Evolutionary conservation across 92 coral and sea anemone species (phyloP), one percentile per base, ranked within the genome.

Genomic region (Meandrina meandrites): DNA sequence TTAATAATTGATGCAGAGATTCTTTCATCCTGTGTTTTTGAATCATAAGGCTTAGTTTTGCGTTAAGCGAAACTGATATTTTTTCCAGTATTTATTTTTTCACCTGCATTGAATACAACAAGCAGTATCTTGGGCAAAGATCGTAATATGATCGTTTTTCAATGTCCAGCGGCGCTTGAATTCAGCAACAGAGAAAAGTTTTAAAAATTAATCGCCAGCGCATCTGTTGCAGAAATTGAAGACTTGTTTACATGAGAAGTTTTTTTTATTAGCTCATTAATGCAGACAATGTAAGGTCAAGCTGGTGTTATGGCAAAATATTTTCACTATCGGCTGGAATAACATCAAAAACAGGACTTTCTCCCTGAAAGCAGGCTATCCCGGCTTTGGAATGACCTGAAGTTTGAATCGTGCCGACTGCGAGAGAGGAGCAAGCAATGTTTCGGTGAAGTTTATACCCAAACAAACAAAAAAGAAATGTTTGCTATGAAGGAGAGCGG

Each of bases 201-300:
- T 76, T 75, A 85, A 85, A 85, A 85, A 85, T 85, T 85, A 76
- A 85, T 85, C 70, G 50, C 15, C 9, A 8, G 42, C n/a, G 81
- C 88, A 85, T 77, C 82, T 85, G 88, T 85, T 75, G 32, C 30
- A 62, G 76, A 48, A 45, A 76, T 76, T 76, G 75, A 40, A 30
- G 66, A 45, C 82, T 42, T 76, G 88, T 85, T 85, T 85, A 85
- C 88, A 60, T 30, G 75, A 48, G 36, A 76, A 28, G 8, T 30
- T 74, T 77, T 34, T 30, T 36, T 76, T 18, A 85, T 76, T 76
- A 85, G 75, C 88, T 85, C 88, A 77, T 58, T 85, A 85, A 85
- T 76, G 21, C 64, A 28, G 75, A 57, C 88, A 85, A 60, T 85
- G 60, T 85, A 85, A 85, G 88, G 75, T 58, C 88, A 85, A 76